phyloP scores from a whole-genome alignment of 2,888 invertebrate genomes.

The Chrysolina haemoptera region DNA sequence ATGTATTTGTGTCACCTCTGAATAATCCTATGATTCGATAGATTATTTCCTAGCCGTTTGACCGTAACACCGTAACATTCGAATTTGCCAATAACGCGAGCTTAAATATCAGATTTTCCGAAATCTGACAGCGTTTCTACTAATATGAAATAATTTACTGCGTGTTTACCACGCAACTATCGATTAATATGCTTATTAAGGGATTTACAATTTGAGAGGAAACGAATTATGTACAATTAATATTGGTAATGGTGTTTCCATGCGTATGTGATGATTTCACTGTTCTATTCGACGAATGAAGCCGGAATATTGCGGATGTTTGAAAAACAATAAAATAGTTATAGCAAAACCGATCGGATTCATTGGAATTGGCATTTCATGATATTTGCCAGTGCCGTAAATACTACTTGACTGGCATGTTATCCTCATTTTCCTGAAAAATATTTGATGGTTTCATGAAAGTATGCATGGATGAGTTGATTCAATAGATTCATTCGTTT shows the following conservation, averaged over 20 bases:
- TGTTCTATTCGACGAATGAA: conserved; percentile 6
- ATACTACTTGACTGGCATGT: not conserved
- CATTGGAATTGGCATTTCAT: conserved; percentile 10
- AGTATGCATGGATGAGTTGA: not conserved
- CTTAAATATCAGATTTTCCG: conserved; percentile 20
- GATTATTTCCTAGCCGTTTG: conserved; percentile 7
- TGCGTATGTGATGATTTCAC: conserved; percentile 25
- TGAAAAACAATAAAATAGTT: conserved; percentile 18
- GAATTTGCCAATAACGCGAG: not conserved
- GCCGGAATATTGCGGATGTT: conserved; percentile 10
- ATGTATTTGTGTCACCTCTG: not conserved
- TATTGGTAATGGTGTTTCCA: conserved; percentile 30
- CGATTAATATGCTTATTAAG: conserved; percentile 40
- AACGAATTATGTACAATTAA: conserved; percentile 37
- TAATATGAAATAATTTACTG: conserved; percentile 41
- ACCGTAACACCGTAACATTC: conserved; percentile 1
- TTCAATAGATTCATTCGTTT: not conserved
- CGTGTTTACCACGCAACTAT: conserved; percentile 35
- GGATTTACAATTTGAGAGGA: conserved; percentile 27
- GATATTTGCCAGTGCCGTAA: not conserved
- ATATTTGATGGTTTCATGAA: not conserved
- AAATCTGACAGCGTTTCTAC: conserved; percentile 28
- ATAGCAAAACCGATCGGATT: conserved; percentile 5
- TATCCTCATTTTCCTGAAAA: conserved; percentile 3
- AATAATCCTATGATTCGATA: not conserved